phyloP scores from a whole-genome alignment of 2,113 vertebrate species.

The Marmota flaviventris region DNA sequence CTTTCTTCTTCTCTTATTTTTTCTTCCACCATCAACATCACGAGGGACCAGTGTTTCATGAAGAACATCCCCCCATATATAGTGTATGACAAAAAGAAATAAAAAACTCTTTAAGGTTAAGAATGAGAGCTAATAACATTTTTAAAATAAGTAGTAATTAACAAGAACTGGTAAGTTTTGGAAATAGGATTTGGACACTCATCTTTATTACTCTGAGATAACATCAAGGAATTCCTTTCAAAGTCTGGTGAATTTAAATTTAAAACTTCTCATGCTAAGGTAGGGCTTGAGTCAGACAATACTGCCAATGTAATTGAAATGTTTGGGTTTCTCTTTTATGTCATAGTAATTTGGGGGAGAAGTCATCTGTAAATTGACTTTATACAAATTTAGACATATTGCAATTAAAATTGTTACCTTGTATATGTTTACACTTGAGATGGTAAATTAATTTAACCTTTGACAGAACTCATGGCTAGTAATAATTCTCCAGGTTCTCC shows the following conservation, averaged over 20 bases:
- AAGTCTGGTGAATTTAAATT: conserved; percentile 23
- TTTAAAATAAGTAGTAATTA: background rate
- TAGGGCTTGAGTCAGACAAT: background rate
- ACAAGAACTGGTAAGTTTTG: background rate
- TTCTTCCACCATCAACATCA: background rate
- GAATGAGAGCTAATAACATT: background rate
- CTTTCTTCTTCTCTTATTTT: background rate
- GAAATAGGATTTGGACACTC: background rate
- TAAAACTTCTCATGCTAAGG: background rate
- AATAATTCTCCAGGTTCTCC: background rate
- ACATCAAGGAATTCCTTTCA: background rate
- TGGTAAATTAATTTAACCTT: conserved; percentile 13
- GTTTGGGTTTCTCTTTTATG: background rate
- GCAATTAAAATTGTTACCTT: background rate
- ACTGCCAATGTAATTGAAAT: background rate
- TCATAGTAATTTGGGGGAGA: background rate
- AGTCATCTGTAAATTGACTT: conserved; percentile 28
- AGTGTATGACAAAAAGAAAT: background rate
- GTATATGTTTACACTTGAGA: background rate
- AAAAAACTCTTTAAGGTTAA: background rate
- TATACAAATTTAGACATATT: background rate
- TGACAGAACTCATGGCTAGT: background rate
- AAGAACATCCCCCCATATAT: background rate
- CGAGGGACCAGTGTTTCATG: background rate
- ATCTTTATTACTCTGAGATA: background rate